Base-by-base conservation (phyloP, 2,797 vertebrate species). In the Mionectes olivaceus region DNA sequence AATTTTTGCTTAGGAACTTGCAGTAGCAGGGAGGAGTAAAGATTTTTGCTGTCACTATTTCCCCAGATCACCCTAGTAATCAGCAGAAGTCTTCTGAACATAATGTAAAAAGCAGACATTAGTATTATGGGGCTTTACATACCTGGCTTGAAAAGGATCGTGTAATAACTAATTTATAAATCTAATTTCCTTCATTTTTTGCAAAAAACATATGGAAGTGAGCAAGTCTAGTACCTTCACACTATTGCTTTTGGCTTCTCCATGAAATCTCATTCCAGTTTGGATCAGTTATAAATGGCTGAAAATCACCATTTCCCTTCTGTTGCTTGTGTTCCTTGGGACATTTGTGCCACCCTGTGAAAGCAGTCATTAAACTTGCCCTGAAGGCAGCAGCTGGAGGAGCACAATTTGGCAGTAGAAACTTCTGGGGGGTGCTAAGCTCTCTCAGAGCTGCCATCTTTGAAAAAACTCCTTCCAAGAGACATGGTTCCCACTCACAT, bases 221-320 rank as follows among this genome's bases (percentile, higher is more conserved):
- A 88, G 55, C 32, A 63, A 75, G 63, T 44, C 24, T 65, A 55
- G 33, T 65, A 76, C 68, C 35, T 69, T 69, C 33, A 78, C n/a
- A 55, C 59, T 89, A 56, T 65, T 95, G 84, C 69, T 92, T 92
- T 94, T 95, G 71, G 73, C 73, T 94, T 90, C 55, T 79, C 49
- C 47, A 49, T 32, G 35, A 94, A 93, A 94, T 56, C 59, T 30
- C 71, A 77, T 93, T 96, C 52, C 56, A 76, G 44, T 76, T 52
- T 90, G 74, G 47, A 80, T 81, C 53, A 33, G 49, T 63, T 37
- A 44, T 52, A 86, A 87, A 78, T 32, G 78, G 22, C 50, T 93
- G 82, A 89, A 96, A 93, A 67, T 76, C 73, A 83, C 47, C 4
- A 14, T 63, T 86, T 95, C 39, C 61, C 44, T 89, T 73, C 43